These are phyloP conservation scores for Sphaerophoria rueppellii DNA, from an alignment of 2,888 invertebrate species.

Conservation along the genomic window DNA sequence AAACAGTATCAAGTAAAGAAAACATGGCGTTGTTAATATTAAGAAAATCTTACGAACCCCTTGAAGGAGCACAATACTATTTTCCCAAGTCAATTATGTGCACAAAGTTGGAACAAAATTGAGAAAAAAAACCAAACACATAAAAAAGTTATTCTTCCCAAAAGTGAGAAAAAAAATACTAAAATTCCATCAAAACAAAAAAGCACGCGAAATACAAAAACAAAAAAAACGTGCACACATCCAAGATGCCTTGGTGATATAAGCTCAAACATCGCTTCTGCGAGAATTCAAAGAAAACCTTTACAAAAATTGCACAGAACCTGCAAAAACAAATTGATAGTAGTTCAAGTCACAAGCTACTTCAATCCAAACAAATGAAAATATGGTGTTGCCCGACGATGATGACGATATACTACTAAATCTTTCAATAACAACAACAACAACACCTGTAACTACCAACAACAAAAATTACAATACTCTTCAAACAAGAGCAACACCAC, in stretches of 20 bases:
- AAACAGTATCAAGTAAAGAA: constrained; percentile 6
- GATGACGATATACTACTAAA: constrained; percentile 68
- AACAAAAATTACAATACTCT: constrained; percentile 46
- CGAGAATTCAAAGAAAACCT: constrained; percentile 40
- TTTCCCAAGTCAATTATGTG: constrained; percentile 62
- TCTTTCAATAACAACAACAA: constrained; percentile 58
- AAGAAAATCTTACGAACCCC: constrained; percentile 57
- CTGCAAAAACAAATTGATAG: constrained; percentile 5
- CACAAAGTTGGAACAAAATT: constrained; percentile 21
- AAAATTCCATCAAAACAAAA: constrained; percentile 3
- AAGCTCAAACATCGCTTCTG: constrained; percentile 45
- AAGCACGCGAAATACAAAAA: constrained; percentile 31
- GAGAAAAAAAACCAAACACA: background rate
- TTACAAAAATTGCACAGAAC: constrained; percentile 8
- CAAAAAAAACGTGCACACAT: constrained; percentile 29
- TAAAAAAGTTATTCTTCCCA: constrained; percentile 31
- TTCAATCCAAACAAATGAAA: constrained; percentile 69
- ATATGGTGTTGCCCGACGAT: constrained; percentile 73
- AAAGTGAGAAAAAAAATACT: background rate
- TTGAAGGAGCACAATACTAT: constrained; percentile 46
- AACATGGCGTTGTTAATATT: constrained; percentile 59
- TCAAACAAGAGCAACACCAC: constrained; percentile 25
- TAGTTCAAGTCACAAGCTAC: constrained; percentile 66
- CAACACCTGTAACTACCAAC: constrained; percentile 38
- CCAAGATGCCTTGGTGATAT: constrained; percentile 69